A percentile compares a stretch with the other conserved stretches of the same genome.
phyloP scores from a whole-genome alignment of 2,888 invertebrate genomes.

The Pilophorus perplexus region DNA sequence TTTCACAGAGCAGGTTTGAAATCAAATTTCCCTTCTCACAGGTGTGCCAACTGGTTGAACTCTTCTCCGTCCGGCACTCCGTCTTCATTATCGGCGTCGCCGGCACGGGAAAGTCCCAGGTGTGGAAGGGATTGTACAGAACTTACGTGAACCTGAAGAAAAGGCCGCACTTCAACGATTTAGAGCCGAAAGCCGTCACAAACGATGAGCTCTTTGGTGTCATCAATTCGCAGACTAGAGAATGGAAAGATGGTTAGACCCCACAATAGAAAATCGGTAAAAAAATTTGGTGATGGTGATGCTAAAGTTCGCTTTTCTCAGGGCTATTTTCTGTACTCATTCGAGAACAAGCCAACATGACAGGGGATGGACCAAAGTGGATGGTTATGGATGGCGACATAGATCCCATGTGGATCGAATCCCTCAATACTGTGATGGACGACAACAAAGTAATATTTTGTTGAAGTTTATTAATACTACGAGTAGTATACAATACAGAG shows the following conservation, averaged over 20 bases:
- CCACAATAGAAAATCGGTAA: background rate
- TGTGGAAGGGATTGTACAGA: constrained; percentile 85
- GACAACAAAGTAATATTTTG: constrained; percentile 91
- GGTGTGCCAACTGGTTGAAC: constrained; percentile 88
- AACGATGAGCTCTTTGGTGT: constrained; percentile 93
- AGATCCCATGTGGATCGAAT: constrained; percentile 98
- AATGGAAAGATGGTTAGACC: constrained; percentile 76
- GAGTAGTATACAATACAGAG: no score
- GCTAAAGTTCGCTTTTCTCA: constrained; percentile 50
- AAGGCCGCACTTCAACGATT: constrained; percentile 81
- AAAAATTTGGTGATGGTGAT: background rate
- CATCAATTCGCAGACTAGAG: constrained; percentile 88
- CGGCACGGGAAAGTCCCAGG: constrained; percentile 88
- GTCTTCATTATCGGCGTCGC: constrained; percentile 83
- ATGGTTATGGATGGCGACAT: constrained; percentile 94
- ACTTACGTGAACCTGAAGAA: constrained; percentile 78
- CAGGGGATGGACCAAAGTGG: constrained; percentile 86
- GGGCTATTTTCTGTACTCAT: constrained; percentile 88
- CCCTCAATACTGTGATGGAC: constrained; percentile 94
- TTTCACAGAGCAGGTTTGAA: background rate
- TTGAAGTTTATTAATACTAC: no score
- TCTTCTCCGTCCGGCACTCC: constrained; percentile 90
- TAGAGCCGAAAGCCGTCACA: constrained; percentile 93
- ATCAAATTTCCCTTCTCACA: constrained; percentile 50
- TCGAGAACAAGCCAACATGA: constrained; percentile 88